Conservation (phyloP, 2,113 vertebrate species). For the Speoplatyrhinus poulsoni region DNA sequence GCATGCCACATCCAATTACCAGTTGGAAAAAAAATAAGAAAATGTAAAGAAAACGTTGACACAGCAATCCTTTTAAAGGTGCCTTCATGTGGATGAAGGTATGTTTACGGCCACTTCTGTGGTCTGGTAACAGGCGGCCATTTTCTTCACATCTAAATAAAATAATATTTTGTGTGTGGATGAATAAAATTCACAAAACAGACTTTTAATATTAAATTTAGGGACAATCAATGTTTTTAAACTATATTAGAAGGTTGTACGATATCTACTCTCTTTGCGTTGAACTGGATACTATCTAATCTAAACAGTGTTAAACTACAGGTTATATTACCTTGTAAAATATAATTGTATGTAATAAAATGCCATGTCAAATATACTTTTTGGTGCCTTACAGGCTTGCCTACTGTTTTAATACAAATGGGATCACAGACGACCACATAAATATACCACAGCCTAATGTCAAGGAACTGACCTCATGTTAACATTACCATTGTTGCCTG, state of each 20-base stretch:
- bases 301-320: too few species aligned
- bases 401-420: neutral
- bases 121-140: slow-evolving; percentile 12
- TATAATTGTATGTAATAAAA: too few species aligned
- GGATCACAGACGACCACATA: too few species aligned
- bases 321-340: too few species aligned
- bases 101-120: slow-evolving; percentile 20
- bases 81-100: slow-evolving; percentile 42
- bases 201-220: too few species aligned
- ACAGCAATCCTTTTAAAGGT: slow-evolving; percentile 42
- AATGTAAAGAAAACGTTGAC: slow-evolving; percentile 29
- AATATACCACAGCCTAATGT: neutral
- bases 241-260: too few species aligned
- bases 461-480: neutral
- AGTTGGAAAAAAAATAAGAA: slow-evolving; percentile 45
- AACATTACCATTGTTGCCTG: neutral
- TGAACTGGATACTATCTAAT: too few species aligned
- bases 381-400: neutral
- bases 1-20: slow-evolving; percentile 60
- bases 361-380: too few species aligned
- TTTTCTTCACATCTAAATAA: slow-evolving; percentile 5
- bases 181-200: neutral
- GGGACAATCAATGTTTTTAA: too few species aligned
- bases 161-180: neutral
- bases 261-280: too few species aligned